Conservation (phyloP, 2,113 vertebrate species). For the Turnix velox region DNA sequence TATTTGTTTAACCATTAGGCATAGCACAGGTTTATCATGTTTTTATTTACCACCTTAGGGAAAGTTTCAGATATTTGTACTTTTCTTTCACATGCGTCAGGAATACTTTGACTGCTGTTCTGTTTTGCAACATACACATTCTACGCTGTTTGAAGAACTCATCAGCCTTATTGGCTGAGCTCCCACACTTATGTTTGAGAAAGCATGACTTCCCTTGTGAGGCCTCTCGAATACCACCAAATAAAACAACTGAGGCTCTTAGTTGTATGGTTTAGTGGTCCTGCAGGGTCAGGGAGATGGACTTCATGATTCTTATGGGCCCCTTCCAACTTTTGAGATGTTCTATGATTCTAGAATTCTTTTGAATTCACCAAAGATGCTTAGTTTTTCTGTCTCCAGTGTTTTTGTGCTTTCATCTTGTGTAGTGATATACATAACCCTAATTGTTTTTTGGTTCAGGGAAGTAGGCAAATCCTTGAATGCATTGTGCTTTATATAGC, state of each 20-base stretch:
- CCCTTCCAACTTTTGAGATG: not conserved
- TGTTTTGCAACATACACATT: accelerated
- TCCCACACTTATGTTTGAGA: not conserved
- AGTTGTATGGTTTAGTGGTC: not conserved
- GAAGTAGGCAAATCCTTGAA: not conserved
- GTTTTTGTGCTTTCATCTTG: not conserved
- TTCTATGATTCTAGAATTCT: not conserved
- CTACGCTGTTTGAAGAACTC: not conserved
- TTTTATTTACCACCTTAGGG: not conserved
- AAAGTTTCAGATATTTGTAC: not conserved
- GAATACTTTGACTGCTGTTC: not conserved
- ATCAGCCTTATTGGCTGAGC: not conserved
- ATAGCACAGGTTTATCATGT: not conserved
- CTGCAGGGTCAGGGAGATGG: not conserved
- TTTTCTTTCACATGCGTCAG: not conserved
- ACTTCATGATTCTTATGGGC: not conserved
- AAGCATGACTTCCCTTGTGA: not conserved
- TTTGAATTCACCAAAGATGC: not conserved
- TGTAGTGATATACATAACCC: not conserved
- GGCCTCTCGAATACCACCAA: not conserved
- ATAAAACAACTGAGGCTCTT: not conserved
- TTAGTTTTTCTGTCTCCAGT: not conserved
- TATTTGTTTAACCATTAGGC: not conserved
- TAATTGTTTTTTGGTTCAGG: not conserved
- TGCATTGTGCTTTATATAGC: not conserved